A percentile compares a stretch with the other conserved stretches of the same genome.
phyloP scores from a whole-genome alignment of 2,797 vertebrate genomes.

The Hippocampus kuda region DNA sequence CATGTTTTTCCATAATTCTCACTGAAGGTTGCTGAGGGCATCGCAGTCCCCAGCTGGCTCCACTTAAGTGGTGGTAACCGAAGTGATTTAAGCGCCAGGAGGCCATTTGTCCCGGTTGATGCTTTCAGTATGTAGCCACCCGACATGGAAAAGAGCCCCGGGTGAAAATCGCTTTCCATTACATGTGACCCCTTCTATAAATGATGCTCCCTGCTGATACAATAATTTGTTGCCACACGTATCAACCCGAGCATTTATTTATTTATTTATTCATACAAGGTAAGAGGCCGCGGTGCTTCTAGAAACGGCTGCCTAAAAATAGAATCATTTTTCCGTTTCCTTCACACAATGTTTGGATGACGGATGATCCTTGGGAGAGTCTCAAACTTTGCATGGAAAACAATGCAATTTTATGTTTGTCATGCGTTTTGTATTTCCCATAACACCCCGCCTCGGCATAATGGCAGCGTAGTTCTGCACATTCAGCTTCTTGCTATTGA shows the following conservation, averaged over 20 bases:
- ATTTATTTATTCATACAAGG: background rate
- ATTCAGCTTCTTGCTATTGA: conserved; percentile 40
- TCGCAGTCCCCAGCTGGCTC: conserved; percentile 30
- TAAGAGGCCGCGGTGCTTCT: background rate
- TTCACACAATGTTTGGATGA: conserved; percentile 41
- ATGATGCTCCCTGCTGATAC: conserved; percentile 44
- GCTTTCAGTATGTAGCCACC: conserved; percentile 25
- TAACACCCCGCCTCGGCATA: conserved; percentile 14
- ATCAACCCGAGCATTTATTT: conserved; percentile 13
- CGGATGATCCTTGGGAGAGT: conserved; percentile 43
- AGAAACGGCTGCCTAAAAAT: conserved; percentile 39
- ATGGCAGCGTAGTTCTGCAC: conserved; percentile 24
- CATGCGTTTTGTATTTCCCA: conserved; percentile 8
- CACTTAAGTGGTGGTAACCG: conserved; percentile 45
- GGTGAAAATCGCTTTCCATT: conserved; percentile 66
- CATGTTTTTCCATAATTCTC: conserved; percentile 3
- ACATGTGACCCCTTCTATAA: conserved; percentile 54
- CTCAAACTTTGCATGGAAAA: conserved; percentile 31
- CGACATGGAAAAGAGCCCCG: conserved; percentile 57
- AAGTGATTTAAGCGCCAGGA: conserved; percentile 38
- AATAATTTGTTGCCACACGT: conserved; percentile 36
- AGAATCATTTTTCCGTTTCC: conserved; percentile 38
- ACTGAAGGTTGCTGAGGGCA: conserved; percentile 21
- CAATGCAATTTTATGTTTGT: conserved; percentile 33
- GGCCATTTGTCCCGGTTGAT: conserved; percentile 49